Conservation (phyloP, 30 jellyfish, hydroid and myxozoan species). For the Chironex yamaguchii region DNA sequence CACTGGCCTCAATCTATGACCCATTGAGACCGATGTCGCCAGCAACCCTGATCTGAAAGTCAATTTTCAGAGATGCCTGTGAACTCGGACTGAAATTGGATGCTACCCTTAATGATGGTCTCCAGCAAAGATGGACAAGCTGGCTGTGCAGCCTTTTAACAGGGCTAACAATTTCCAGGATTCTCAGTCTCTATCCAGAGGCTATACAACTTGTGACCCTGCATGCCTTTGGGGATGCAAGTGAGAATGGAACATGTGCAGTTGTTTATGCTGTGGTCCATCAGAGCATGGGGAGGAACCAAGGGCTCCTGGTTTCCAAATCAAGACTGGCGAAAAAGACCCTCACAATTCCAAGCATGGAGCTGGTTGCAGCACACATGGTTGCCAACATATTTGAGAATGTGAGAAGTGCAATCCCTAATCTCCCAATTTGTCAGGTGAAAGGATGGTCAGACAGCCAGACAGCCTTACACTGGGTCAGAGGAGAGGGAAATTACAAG, state of each 20-base stretch:
- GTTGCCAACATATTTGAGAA: conserved; percentile 69
- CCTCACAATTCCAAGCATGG: conserved; percentile 77
- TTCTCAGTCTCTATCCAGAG: conserved; percentile 10
- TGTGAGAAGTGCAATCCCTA: conserved; percentile 39
- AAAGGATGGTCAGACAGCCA: conserved; percentile 67
- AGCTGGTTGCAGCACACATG: conserved; percentile 77
- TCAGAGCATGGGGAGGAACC: conserved; percentile 32
- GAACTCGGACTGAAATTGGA: conserved; percentile 60
- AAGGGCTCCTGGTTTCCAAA: conserved; percentile 64
- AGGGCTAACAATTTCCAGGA: conserved; percentile 21
- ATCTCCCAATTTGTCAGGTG: conserved; percentile 2
- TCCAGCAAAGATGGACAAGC: conserved; percentile 31
- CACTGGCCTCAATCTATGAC: conserved; percentile 59
- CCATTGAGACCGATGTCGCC: conserved; percentile 70
- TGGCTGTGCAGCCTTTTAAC: conserved; percentile 38
- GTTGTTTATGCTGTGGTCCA: conserved; percentile 46
- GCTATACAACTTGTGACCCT: conserved; percentile 27
- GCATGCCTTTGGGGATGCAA: conserved; percentile 85
- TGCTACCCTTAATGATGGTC: conserved; percentile 29
- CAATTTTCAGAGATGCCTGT: conserved; percentile 40
- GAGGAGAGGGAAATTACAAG: conserved; percentile 53
- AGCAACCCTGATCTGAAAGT: conserved; percentile 50
- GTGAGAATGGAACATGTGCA: conserved; percentile 66
- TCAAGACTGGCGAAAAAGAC: conserved; percentile 64
- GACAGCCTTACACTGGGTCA: conserved; percentile 75